Conservation (phyloP, 2,888 invertebrate species). For the Omphaloscelis lunosa region DNA sequence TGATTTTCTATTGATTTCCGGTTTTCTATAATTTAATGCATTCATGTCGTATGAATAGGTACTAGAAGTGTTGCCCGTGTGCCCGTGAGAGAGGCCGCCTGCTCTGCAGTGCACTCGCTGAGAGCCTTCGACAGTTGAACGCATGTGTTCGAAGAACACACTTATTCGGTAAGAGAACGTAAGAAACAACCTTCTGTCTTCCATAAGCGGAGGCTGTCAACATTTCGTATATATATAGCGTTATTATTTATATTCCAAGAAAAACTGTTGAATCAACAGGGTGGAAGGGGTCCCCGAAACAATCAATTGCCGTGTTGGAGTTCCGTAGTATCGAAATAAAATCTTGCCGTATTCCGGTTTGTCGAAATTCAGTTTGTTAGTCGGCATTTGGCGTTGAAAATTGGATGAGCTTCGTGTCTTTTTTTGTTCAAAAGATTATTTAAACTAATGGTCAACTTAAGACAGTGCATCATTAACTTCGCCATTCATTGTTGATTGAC, state of each 20-base stretch:
- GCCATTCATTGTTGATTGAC: too few relatives aligned
- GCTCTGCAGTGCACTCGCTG: not conserved
- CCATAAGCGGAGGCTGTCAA: not conserved
- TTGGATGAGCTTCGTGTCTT: too few relatives aligned
- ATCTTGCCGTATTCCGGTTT: too few relatives aligned
- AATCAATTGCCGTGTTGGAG: too few relatives aligned
- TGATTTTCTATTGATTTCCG: not conserved
- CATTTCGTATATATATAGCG: too few relatives aligned
- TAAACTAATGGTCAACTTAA: not conserved
- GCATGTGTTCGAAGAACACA: not conserved
- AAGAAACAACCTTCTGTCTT: not conserved
- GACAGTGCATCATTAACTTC: not conserved
- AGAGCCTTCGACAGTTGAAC: not conserved
- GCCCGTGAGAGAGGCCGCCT: not conserved
- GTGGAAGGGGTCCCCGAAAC: too few relatives aligned
- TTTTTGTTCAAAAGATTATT: not conserved
- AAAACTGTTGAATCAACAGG: not conserved
- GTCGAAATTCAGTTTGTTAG: too few relatives aligned
- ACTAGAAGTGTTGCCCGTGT: too few relatives aligned
- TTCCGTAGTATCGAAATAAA: too few relatives aligned
- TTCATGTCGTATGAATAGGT: not conserved
- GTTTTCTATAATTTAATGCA: not conserved
- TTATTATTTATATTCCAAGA: too few relatives aligned
- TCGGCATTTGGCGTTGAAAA: not conserved
- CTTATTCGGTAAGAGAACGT: not conserved